phyloP scores from a whole-genome alignment of 2,113 vertebrate species.

The Hucho hucho region DNA sequence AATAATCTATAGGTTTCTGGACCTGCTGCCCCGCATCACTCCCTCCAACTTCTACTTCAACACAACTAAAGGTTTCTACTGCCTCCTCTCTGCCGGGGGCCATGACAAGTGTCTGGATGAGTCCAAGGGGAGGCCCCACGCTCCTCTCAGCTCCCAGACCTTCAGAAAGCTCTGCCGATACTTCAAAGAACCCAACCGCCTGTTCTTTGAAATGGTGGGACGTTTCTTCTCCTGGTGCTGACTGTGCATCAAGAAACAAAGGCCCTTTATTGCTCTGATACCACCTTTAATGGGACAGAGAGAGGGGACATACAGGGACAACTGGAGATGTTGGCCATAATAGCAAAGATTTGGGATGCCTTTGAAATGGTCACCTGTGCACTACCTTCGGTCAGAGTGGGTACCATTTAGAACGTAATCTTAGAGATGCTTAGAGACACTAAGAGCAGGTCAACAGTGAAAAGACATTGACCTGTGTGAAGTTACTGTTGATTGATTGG shows the following conservation, averaged over 20 bases:
- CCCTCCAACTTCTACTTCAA: slow-evolving; percentile 82
- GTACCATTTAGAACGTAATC: too few relatives aligned
- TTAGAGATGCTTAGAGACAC: too few relatives aligned
- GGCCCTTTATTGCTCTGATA: neutral
- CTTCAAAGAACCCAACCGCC: slow-evolving; percentile 73
- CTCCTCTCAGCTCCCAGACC: slow-evolving; percentile 64
- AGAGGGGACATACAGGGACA: too few relatives aligned
- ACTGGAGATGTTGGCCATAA: too few relatives aligned
- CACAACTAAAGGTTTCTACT: slow-evolving; percentile 81
- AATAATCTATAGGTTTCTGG: slow-evolving; percentile 59
- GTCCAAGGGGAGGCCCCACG: slow-evolving; percentile 79
- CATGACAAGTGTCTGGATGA: slow-evolving; percentile 79
- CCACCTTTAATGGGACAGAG: neutral
- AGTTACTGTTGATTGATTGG: neutral
- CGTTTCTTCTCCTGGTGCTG: slow-evolving; percentile 79
- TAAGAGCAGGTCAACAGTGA: neutral
- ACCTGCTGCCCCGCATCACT: slow-evolving; percentile 68
- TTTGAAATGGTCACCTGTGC: too few relatives aligned
- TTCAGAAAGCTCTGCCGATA: slow-evolving; percentile 75
- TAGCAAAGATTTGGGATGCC: too few relatives aligned
- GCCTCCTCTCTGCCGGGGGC: slow-evolving; percentile 73
- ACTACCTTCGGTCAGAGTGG: too few relatives aligned
- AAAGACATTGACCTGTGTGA: neutral
- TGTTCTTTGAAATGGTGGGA: slow-evolving; percentile 79
- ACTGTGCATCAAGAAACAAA: slow-evolving; percentile 22